Percentiles rank a stretch among this genome's conserved stretches.
Evolutionary conservation across 2,888 invertebrate genomes (phyloP).

Genomic region (Phyllotreta cruciferae): DNA sequence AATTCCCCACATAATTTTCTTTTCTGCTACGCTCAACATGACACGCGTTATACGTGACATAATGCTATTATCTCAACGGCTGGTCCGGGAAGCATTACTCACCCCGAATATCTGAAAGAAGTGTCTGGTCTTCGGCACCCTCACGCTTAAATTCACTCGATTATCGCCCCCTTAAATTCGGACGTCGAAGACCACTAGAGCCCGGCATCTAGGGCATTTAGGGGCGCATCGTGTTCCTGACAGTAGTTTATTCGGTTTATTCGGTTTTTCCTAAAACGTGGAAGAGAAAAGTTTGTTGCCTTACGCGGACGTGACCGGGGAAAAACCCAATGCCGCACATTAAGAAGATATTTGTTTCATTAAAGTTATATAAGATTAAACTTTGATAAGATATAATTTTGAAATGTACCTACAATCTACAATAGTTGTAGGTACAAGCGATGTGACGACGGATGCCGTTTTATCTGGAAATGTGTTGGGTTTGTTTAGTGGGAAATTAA

Average conservation of each 20-base stretch:
- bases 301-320: slow-evolving; percentile 19
- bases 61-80: slow-evolving; percentile 35
- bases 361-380: too few relatives aligned
- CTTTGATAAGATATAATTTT: too few relatives aligned
- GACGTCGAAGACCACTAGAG: slow-evolving; percentile 31
- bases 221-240: slow-evolving; percentile 27
- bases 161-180: slow-evolving; percentile 36
- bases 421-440: too few relatives aligned
- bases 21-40: too few relatives aligned
- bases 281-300: slow-evolving; percentile 12
- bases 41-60: slow-evolving; percentile 14
- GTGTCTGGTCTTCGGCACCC: slow-evolving; percentile 25
- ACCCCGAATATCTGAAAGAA: slow-evolving; percentile 35
- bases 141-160: slow-evolving; percentile 30
- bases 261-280: slow-evolving; percentile 32
- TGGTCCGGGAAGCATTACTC: slow-evolving; percentile 35
- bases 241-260: slow-evolving; percentile 31
- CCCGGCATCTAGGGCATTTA: slow-evolving; percentile 6
- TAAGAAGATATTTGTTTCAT: too few relatives aligned
- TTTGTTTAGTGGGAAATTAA: too few relatives aligned
- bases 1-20: too few relatives aligned
- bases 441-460: too few relatives aligned
- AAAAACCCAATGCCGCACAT: slow-evolving; percentile 19
- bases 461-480: too few relatives aligned
- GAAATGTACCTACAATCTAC: too few relatives aligned